phyloP scores from a whole-genome alignment of 2,797 vertebrate genomes.

The Lepilemur septentrionalis region DNA sequence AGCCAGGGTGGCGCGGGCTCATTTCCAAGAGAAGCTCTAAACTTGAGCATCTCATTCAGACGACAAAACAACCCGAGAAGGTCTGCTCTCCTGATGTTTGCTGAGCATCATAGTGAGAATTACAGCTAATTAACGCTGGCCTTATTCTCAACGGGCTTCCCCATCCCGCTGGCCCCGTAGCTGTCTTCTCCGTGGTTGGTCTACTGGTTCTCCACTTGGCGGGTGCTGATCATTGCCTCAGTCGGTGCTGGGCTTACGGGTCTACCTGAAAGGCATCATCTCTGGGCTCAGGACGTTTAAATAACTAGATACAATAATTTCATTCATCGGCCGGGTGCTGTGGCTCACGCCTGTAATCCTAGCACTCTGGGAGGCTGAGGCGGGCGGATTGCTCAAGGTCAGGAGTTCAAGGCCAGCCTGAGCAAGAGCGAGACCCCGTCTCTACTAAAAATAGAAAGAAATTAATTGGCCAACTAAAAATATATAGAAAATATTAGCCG shows the following conservation, averaged over 20 bases:
- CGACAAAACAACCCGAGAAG: background rate
- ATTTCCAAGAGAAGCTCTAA: background rate
- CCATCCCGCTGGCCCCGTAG: fast-evolving
- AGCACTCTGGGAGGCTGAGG: too few species aligned
- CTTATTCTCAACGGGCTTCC: background rate
- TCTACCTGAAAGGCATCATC: fast-evolving
- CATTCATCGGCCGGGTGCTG: too few species aligned
- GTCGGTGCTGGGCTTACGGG: too few species aligned
- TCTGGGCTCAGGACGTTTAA: background rate
- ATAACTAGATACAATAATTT: background rate
- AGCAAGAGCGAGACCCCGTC: too few species aligned
- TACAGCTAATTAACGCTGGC: fast-evolving
- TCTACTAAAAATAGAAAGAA: too few species aligned
- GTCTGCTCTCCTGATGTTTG: background rate
- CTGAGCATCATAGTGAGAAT: background rate
- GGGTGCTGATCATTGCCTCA: fast-evolving
- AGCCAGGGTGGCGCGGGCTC: background rate
- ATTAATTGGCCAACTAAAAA: too few species aligned
- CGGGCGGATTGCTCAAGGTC: too few species aligned
- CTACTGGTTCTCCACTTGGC: background rate
- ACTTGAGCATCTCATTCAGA: background rate
- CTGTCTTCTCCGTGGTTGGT: fast-evolving
- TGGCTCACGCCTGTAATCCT: too few species aligned
- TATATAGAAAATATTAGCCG: too few species aligned
- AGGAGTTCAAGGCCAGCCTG: too few species aligned